Conservation (phyloP, 2,888 invertebrate species). For the Mycogona germanica region DNA sequence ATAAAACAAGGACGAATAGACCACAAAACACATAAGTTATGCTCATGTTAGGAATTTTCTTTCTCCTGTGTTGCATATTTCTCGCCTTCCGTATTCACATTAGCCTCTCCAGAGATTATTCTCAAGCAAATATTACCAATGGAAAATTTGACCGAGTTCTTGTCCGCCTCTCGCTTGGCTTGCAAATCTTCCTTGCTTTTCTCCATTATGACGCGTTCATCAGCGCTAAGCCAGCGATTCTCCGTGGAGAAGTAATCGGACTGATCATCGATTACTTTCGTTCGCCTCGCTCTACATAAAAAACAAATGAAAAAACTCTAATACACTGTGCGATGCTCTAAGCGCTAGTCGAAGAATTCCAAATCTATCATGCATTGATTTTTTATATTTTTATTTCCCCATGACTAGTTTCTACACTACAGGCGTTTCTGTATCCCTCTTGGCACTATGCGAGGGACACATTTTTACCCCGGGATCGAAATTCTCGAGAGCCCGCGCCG, state of each 20-base stretch:
- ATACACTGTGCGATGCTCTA: not conserved
- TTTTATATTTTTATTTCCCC: too few species aligned
- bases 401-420: too few species aligned
- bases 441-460: not conserved
- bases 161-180: conserved; percentile 53
- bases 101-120: too few species aligned
- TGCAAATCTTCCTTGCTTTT: conserved; percentile 53
- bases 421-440: too few species aligned
- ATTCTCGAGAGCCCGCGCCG: too few species aligned
- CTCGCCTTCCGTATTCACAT: too few species aligned
- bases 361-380: not conserved
- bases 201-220: conserved; percentile 52
- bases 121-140: conserved; percentile 27
- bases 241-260: conserved; percentile 74
- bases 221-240: conserved; percentile 66
- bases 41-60: too few species aligned
- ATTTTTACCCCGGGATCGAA: too few species aligned
- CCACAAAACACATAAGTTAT: too few species aligned
- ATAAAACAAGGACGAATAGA: too few species aligned
- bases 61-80: too few species aligned
- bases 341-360: not conserved
- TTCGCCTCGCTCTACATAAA: conserved; percentile 48
- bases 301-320: not conserved
- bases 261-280: conserved; percentile 81
- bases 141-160: conserved; percentile 52